A percentile compares a stretch with the other conserved stretches of the same genome.
phyloP scores from a whole-genome alignment of 2,888 invertebrate genomes.

The Meta bourneti region DNA sequence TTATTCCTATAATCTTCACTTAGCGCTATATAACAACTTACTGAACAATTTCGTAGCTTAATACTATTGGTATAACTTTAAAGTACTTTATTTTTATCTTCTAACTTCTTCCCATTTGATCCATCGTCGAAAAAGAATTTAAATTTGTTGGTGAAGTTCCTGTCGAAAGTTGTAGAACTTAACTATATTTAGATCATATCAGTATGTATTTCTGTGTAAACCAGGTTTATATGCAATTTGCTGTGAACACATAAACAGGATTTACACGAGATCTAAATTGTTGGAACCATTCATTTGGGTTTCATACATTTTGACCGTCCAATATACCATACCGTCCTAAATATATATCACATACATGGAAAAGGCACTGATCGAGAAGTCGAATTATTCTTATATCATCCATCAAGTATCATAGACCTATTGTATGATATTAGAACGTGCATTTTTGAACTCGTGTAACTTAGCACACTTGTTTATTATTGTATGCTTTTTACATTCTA shows the following conservation, averaged over 20 bases:
- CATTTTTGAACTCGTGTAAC: not conserved
- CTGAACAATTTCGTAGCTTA: too few species aligned
- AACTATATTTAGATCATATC: not conserved
- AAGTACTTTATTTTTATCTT: not conserved
- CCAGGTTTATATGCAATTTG: not conserved
- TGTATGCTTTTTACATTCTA: not conserved
- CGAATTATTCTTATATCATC: not conserved
- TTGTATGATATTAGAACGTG: not conserved
- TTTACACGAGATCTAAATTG: not conserved
- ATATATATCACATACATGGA: not conserved
- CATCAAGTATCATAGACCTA: not conserved
- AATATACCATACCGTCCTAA: not conserved
- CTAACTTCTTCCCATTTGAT: not conserved
- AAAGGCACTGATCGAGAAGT: not conserved
- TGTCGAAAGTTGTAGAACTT: not conserved
- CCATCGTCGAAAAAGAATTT: not conserved
- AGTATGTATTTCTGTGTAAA: not conserved
- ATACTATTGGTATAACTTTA: not conserved
- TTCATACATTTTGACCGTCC: not conserved
- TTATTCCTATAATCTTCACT: too few species aligned
- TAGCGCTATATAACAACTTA: too few species aligned
- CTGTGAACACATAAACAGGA: not conserved
- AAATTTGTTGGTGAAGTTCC: not conserved
- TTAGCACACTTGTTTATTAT: not conserved
- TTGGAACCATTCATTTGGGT: not conserved